A percentile compares a stretch with the other conserved stretches of the same genome.
Conservation (phyloP, 2,113 vertebrate species). For the Nibea albiflora region DNA sequence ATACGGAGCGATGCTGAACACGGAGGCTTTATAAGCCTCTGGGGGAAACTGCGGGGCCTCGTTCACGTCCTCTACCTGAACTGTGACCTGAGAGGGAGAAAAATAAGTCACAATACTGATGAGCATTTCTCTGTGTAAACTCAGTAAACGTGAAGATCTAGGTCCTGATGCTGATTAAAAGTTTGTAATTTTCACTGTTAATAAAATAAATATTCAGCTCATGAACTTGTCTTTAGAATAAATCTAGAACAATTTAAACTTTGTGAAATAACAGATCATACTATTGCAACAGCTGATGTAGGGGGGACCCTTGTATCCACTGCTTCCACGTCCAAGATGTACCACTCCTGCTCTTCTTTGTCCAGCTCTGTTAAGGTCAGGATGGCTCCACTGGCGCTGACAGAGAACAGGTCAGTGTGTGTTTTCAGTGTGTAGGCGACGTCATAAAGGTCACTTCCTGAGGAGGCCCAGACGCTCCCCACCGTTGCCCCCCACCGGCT, state of each 20-base stretch:
- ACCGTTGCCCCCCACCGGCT: slow-evolving; percentile 56
- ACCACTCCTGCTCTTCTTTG: slow-evolving; percentile 80
- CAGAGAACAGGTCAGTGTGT: slow-evolving; percentile 77
- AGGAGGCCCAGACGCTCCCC: slow-evolving; percentile 77
- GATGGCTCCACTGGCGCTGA: slow-evolving; percentile 76
- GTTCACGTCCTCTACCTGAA: slow-evolving; percentile 80
- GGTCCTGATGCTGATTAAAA: not conserved
- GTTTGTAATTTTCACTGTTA: not conserved
- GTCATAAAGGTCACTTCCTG: slow-evolving; percentile 63
- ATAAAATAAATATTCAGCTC: not conserved
- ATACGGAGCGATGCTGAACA: slow-evolving; percentile 80
- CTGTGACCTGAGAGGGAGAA: slow-evolving; percentile 62
- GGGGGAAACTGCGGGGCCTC: slow-evolving; percentile 79
- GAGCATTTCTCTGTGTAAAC: no score
- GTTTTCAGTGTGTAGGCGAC: slow-evolving; percentile 79
- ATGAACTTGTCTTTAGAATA: no score
- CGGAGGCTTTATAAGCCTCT: slow-evolving; percentile 63
- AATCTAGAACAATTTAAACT: not conserved
- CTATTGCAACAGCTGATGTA: slow-evolving; percentile 78
- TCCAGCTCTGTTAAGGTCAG: slow-evolving; percentile 68
- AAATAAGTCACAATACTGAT: not conserved
- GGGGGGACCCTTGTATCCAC: slow-evolving; percentile 79
- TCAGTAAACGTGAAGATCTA: not conserved
- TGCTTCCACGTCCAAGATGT: slow-evolving; percentile 82
- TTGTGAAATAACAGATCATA: slow-evolving; percentile 49